Base-by-base conservation (phyloP, 2,797 vertebrate species). In the Euphonia xanthogaster region DNA sequence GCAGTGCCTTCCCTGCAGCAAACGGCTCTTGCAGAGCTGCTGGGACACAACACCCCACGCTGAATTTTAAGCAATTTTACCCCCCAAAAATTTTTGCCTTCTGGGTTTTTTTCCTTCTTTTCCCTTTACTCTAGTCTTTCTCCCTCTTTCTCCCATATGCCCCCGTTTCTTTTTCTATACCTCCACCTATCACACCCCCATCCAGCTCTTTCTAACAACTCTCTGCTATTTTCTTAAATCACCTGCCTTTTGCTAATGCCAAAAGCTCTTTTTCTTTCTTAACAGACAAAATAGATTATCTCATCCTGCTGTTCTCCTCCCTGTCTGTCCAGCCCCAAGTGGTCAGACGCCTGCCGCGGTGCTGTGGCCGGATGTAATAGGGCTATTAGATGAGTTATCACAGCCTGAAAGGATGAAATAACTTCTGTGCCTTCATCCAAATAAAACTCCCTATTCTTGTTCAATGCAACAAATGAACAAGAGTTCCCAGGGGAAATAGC, bases 381-480 rank as follows among this genome's bases (percentile, higher is more conserved):
- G 81, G 84, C 95, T 92, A 94, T 97, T 95, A 96, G 79, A 88
- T 90, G 95, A 95, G 91, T 95, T 94, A 96, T 90, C 91, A 90
- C 93, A 87, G 93, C 92, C 92, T 90, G 94, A 94, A 94, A 96
- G 95, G 91, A 94, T 73, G 76, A 94, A 94, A 96, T 96, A 92
- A 93, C 94, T 95, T 82, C 75, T 63, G 44, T 31, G 35, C 28
- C 93, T 94, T 86, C 44, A 4, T 88, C 94, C 88, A 90, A 88
- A 94, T 89, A 87, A 93, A 94, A 86, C 75, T 86, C 35, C 77
- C 39, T 53, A 33, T 53, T 87, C 83, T 75, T 57, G n/a, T 14
- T 70, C 74, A 17, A 15, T 17, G 51, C 82, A 28, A 68, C 2
- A 15, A 62, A 48, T 4, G 86, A 95, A 72, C 37, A 47, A 51